Evolutionary conservation across 1,140 invertebrate species (phyloP).

Genomic region (Zaprionus inermis): DNA sequence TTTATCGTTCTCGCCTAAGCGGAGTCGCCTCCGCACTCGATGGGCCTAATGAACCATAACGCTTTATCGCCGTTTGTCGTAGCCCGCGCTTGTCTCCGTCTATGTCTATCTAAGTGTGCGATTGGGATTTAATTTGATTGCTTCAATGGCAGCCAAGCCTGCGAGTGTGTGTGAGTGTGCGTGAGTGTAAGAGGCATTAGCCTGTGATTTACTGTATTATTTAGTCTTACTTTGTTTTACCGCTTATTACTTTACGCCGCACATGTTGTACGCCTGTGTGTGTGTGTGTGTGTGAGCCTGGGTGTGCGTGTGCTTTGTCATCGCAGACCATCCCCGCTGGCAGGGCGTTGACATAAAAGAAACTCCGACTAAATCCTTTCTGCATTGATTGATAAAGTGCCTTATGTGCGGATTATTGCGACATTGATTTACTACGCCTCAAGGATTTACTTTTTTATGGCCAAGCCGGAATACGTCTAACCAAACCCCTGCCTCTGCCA

Average conservation of each 20-base stretch:
- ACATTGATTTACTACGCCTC: slow-evolving; percentile 78
- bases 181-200: slow-evolving; percentile 65
- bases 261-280: not conserved
- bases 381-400: slow-evolving; percentile 83
- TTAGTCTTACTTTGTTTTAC: slow-evolving; percentile 82
- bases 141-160: slow-evolving; percentile 65
- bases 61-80: slow-evolving; percentile 76
- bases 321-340: slow-evolving; percentile 25
- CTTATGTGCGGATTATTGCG: slow-evolving; percentile 78
- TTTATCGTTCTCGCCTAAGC: slow-evolving; percentile 31
- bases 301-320: slow-evolving; percentile 50
- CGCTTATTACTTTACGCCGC: slow-evolving; percentile 71
- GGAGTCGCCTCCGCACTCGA: slow-evolving; percentile 46
- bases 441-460: slow-evolving; percentile 57
- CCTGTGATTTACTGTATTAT: slow-evolving; percentile 82
- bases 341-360: slow-evolving; percentile 72
- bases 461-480: not conserved
- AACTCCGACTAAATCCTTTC: slow-evolving; percentile 76
- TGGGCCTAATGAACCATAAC: slow-evolving; percentile 81
- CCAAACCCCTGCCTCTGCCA: too few relatives aligned
- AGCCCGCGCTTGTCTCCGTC: slow-evolving; percentile 39
- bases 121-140: slow-evolving; percentile 83
- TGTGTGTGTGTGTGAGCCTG: not conserved
- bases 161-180: slow-evolving; percentile 34
- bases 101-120: slow-evolving; percentile 71